Conservation (phyloP, 2,113 vertebrate species). For the Megaceryle torquata region DNA sequence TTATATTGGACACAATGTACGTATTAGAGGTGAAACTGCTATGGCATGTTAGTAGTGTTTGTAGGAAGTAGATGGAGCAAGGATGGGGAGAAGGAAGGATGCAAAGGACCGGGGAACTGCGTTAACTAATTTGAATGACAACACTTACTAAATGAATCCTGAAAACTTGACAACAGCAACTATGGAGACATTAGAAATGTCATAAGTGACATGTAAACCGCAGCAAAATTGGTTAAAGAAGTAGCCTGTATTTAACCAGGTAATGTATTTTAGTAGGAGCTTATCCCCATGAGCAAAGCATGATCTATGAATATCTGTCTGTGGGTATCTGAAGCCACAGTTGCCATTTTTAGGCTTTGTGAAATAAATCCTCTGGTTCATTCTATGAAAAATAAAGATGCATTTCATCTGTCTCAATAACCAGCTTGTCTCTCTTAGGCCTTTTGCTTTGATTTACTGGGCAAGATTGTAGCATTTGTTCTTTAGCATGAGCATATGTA, state of each 20-base stretch:
- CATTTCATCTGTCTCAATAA: neutral
- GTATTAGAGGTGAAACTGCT: neutral
- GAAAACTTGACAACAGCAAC: neutral
- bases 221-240: neutral
- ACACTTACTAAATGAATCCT: neutral
- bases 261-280: neutral
- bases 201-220: neutral
- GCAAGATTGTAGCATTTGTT: neutral
- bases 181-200: neutral
- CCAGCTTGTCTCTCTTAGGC: neutral
- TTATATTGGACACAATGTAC: neutral
- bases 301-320: neutral
- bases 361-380: neutral
- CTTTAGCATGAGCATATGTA: neutral
- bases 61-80: neutral
- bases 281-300: neutral
- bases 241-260: neutral
- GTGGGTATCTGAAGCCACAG: neutral
- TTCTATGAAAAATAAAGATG: neutral
- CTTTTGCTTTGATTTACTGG: neutral
- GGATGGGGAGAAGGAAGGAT: neutral
- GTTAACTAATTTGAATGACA: neutral
- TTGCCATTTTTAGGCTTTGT: neutral
- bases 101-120: neutral
- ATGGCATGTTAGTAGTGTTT: neutral